These are phyloP conservation scores for Martes martes DNA, from an alignment of 2,113 vertebrate genomes.

Conservation along the genomic window DNA sequence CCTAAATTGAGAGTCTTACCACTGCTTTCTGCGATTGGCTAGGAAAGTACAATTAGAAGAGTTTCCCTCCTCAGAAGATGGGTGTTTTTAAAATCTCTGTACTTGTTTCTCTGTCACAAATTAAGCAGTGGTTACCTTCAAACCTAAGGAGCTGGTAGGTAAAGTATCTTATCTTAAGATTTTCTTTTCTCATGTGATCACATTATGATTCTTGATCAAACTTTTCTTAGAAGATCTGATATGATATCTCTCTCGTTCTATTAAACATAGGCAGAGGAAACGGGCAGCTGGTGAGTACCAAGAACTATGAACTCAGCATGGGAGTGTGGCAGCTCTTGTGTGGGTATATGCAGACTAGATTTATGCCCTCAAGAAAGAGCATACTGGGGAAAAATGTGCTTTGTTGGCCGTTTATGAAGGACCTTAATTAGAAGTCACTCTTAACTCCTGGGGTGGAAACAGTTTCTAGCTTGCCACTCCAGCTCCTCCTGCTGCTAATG, in stretches of 20 bases:
- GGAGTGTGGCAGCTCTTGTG: background rate
- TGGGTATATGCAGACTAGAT: background rate
- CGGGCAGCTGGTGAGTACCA: background rate
- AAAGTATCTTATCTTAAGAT: constrained; percentile 10
- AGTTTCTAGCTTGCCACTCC: background rate
- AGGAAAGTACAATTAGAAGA: constrained; percentile 54
- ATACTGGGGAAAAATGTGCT: constrained; percentile 38
- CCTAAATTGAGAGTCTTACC: constrained; percentile 37
- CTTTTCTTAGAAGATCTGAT: background rate
- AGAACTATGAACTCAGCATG: background rate
- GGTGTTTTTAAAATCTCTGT: constrained; percentile 32
- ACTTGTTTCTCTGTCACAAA: constrained; percentile 26
- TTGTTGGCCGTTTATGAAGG: constrained; percentile 54
- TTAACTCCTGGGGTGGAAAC: constrained; percentile 46
- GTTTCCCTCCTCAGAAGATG: background rate
- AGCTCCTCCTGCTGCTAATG: constrained; percentile 58
- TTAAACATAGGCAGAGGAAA: background rate
- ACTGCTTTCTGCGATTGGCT: background rate
- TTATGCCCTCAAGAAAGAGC: constrained; percentile 38
- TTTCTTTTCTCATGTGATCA: constrained; percentile 30
- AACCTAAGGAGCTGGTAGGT: background rate
- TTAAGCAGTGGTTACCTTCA: constrained; percentile 26
- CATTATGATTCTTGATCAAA: background rate
- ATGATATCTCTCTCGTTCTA: background rate
- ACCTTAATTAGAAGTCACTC: constrained; percentile 57